These are phyloP conservation scores for Petrocephalus zakoni DNA, from an alignment of 2,113 vertebrate species.

Conservation along the genomic window DNA sequence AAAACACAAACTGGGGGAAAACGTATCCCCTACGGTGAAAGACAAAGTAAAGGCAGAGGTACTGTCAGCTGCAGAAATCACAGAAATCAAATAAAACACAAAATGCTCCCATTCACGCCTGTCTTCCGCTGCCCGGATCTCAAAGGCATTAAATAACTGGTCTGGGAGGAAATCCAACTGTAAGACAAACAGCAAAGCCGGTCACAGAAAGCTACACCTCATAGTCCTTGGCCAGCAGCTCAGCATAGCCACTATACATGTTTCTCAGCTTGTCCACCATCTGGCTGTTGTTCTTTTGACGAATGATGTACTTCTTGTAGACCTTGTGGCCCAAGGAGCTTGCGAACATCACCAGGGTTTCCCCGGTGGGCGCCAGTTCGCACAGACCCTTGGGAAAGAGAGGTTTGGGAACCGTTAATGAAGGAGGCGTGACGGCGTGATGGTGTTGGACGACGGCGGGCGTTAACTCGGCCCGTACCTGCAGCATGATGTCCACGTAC, in stretches of 20 bases:
- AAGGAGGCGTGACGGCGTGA: neutral
- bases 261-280: slow-evolving; percentile 58
- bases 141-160: neutral
- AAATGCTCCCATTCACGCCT: neutral
- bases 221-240: slow-evolving; percentile 71
- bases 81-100: neutral
- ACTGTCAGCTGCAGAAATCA: neutral
- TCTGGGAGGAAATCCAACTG: neutral
- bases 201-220: slow-evolving; percentile 55
- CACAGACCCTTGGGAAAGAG: slow-evolving; percentile 58
- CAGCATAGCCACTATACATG: slow-evolving; percentile 66
- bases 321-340: slow-evolving; percentile 65
- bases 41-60: neutral
- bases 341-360: slow-evolving; percentile 66
- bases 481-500: slow-evolving; percentile 77
- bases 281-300: slow-evolving; percentile 54
- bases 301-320: slow-evolving; percentile 61
- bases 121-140: neutral
- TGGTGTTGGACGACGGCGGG: neutral
- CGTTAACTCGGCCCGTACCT: slow-evolving; percentile 54
- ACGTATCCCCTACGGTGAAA: neutral
- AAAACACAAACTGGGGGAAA: neutral
- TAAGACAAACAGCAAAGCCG: neutral
- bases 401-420: slow-evolving; percentile 8
- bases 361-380: slow-evolving; percentile 70